phyloP scores from a whole-genome alignment of 2,113 vertebrate genomes.

The Terrapene triunguis region DNA sequence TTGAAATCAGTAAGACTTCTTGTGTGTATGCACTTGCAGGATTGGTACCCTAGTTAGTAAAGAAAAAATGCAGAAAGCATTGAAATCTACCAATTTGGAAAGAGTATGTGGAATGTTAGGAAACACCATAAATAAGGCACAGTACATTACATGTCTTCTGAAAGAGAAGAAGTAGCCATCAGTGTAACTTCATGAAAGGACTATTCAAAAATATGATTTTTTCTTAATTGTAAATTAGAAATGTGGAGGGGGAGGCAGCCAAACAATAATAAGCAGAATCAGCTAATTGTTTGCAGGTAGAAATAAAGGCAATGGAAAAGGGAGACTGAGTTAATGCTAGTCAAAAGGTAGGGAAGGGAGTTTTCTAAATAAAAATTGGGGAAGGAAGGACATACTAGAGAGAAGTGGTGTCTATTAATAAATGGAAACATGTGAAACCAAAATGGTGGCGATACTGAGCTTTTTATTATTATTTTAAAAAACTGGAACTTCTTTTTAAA shows the following conservation, averaged over 20 bases:
- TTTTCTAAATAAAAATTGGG: rapidly evolving
- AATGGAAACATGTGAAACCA: neutral
- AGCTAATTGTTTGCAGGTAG: neutral
- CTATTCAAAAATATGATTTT: neutral
- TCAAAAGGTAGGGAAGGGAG: neutral
- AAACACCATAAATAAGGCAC: neutral
- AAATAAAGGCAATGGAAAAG: neutral
- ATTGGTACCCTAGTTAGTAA: neutral
- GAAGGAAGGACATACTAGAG: neutral
- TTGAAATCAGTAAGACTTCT: neutral
- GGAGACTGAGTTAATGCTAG: neutral
- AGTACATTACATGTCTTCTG: neutral
- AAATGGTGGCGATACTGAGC: neutral
- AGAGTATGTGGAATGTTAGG: neutral
- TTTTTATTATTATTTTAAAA: neutral
- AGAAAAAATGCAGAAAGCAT: neutral
- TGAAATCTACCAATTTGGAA: neutral
- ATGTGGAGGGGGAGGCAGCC: neutral
- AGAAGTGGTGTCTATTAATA: neutral
- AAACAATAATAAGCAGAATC: neutral
- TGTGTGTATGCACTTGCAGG: neutral
- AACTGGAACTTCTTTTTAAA: neutral
- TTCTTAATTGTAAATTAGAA: neutral
- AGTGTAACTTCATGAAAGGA: neutral
- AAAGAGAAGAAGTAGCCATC: neutral